Base-by-base conservation (phyloP, 2,113 vertebrate genomes). In the Hymenochirus boettgeri region DNA sequence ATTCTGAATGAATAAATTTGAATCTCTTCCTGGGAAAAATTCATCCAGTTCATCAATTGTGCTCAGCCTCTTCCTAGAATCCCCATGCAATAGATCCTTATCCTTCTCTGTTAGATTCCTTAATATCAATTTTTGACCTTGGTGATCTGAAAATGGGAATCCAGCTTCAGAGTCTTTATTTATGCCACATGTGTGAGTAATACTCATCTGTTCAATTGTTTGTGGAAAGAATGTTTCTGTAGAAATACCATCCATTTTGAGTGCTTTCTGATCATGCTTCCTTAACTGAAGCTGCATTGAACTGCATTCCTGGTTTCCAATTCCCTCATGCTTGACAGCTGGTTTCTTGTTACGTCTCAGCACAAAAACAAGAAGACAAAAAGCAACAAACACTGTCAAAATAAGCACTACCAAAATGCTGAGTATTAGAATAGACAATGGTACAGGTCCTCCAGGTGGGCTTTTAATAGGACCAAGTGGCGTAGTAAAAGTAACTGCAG, bases 41-140 rank as follows among this genome's bases (percentile, higher is more conserved):
- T 99, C 96, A 75, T 99, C 96, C 57, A 99, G 85, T 80, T 99
- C 96, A 39, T 99, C 96, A 0, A 99, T 99, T 76, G 96, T 99
- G 80, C 96, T 99, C 73, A 99, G 91, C 78, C 95, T 92, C 80
- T 99, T 96, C 70, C 93, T 88, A 77, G 82, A 76, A 76, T 99
- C 96, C 53, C 83, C 67, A 18, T 89, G 90, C 42, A 95, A 80
- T 6, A 90, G 79, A 75, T 99, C 96, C 66, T 93, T 97, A 27
- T 99, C 95, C 70, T 93, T 95, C 62, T 98, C 96, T 0, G 84
- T 79, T 17, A 83, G 80, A 65, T 87, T 98, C 70, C 93, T 87
- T 65, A 97, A 79, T 73, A 92, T 86, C 61, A 93, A 88, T 76
- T 96, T 98, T 79, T 96, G 92, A 75, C 93, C 90, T 15, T 91